Base-by-base conservation (phyloP, 1,140 invertebrate species). In the Akabosia matsudoensis region DNA sequence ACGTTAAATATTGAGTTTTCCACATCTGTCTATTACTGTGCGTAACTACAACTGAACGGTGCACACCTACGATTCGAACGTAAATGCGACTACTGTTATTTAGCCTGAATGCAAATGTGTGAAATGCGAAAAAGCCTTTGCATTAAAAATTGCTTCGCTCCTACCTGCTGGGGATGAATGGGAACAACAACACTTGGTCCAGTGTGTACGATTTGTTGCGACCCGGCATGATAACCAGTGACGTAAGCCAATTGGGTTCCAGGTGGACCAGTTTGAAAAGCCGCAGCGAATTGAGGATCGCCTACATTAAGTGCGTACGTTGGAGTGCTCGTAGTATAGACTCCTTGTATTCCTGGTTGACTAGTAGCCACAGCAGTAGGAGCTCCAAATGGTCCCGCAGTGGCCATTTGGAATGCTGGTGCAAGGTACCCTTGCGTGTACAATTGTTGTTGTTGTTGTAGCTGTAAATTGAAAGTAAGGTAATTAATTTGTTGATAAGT, bases 311-410 rank as follows among this genome's bases (percentile, higher is more conserved):
- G 18, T 4, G 61, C 30, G 64, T 64, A 73, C 78, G 64, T 72
- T 79, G 79, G 64, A 74, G 75, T 74, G 81, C 78, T 31, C 77
- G 80, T 71, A 79, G 79, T 75, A 83, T 82, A 77, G 73, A 78
- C 75, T 79, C 81, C 67, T 67, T 79, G 51, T 82, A 82, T 52
- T 24, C 80, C 33, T 31, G 77, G 22, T n/a, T 34, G 67, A 51
- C 79, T 76, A 37, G 77, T 77, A 64, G 74, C 26, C 26, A 75
- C 33, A 13, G 75, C 61, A 34, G 73, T 73, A 75, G 78, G 52
- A 16, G 79, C 24, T 70, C 77, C 54, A 76, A 74, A 79, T 56
- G 34, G 26, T 33, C 72, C 70, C 10, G 77, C 51, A 30, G 77
- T 61, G 71, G 73, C 54, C n/a, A 81, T 70, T 51, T 73, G 73